Conservation (phyloP, 2,888 invertebrate genomes). For the Sepioteuthis lessoniana region DNA sequence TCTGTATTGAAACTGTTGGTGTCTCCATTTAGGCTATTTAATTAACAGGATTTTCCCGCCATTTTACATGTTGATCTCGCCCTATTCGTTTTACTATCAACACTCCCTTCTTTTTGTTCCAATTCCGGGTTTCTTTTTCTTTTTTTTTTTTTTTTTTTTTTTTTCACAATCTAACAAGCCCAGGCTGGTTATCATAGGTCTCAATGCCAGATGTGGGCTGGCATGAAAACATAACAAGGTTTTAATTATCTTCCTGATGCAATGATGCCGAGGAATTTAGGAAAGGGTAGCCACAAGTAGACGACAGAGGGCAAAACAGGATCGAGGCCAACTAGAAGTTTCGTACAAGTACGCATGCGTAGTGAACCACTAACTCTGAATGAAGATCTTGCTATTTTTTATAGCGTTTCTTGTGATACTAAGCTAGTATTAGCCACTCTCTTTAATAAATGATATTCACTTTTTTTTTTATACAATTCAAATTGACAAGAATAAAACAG, state of each 20-base stretch:
- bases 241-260: background rate
- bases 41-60: background rate
- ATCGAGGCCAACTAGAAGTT: too few species aligned
- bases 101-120: too few species aligned
- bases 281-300: background rate
- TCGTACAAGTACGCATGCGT: too few species aligned
- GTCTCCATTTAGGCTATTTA: background rate
- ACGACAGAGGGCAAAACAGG: background rate
- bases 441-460: too few species aligned
- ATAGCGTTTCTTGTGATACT: too few species aligned
- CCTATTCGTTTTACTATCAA: too few species aligned
- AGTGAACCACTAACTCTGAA: too few species aligned
- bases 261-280: background rate
- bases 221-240: background rate
- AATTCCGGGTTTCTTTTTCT: background rate
- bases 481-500: too few species aligned
- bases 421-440: too few species aligned
- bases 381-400: too few species aligned
- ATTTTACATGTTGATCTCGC: background rate
- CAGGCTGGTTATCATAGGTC: background rate
- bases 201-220: background rate
- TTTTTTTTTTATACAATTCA: too few species aligned
- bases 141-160: background rate
- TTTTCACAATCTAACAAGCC: background rate
- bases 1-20: background rate